Evolutionary conservation across 1,140 invertebrate species (phyloP).

Genomic region (Philotrypesis tridentata): DNA sequence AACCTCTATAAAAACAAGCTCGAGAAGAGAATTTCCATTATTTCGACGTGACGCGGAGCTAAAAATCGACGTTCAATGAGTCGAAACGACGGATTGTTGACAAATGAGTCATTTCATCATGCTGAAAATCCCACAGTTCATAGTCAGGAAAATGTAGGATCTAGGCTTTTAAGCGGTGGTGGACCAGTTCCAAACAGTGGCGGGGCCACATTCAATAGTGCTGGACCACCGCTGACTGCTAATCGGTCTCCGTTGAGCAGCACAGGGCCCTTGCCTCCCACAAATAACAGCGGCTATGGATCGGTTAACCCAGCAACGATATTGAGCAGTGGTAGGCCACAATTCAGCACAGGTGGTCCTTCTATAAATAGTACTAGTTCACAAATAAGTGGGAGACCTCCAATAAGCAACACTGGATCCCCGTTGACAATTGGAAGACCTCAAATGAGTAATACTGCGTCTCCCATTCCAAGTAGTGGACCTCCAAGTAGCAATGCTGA

Average conservation of each 20-base stretch:
- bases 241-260: neutral
- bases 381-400: neutral
- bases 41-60: constrained; percentile 13
- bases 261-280: neutral
- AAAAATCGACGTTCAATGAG: constrained; percentile 27
- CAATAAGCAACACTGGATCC: neutral
- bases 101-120: constrained; percentile 32
- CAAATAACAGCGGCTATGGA: neutral
- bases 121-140: constrained; percentile 11
- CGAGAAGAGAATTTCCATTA: constrained; percentile 11
- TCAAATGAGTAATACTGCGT: neutral
- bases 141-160: constrained; percentile 2
- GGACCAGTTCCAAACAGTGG: neutral
- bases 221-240: neutral
- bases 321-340: neutral
- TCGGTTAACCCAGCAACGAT: neutral
- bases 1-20: constrained; percentile 11
- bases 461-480: neutral
- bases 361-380: neutral
- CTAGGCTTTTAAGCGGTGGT: neutral
- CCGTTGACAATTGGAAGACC: neutral
- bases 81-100: constrained; percentile 22
- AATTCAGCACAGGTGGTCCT: neutral
- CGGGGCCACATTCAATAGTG: neutral
- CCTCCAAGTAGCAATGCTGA: neutral